Evolutionary conservation across 2,888 invertebrate genomes (phyloP).

Genomic region (Amphipoea lucens): DNA sequence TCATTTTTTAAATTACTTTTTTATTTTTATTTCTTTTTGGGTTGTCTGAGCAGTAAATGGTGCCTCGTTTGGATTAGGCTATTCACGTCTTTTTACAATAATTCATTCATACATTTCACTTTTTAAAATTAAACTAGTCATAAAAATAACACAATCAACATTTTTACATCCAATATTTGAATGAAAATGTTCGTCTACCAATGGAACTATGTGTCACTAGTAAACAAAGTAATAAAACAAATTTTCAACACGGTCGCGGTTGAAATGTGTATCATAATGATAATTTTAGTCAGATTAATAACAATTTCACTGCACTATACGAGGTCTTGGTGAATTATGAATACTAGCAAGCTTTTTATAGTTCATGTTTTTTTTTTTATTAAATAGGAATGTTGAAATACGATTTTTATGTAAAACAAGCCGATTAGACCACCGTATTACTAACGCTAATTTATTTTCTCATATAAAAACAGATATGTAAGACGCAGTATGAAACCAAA

Average conservation of each 20-base stretch:
- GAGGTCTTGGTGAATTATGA: constrained; percentile 25
- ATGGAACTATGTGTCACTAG: constrained; percentile 49
- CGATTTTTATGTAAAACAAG: not conserved
- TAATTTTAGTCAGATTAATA: constrained; percentile 61
- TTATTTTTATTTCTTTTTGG: constrained; percentile 7
- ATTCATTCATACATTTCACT: not conserved
- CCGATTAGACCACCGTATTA: not conserved
- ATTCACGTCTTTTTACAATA: not conserved
- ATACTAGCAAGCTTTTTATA: constrained; percentile 3
- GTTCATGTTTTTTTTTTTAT: not conserved
- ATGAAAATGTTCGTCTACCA: constrained; percentile 19
- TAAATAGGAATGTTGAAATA: not conserved
- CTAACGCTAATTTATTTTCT: too few species aligned
- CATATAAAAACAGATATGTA: too few species aligned
- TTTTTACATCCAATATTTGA: not conserved
- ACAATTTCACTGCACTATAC: constrained; percentile 22
- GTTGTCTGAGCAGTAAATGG: not conserved
- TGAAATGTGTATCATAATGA: constrained; percentile 41
- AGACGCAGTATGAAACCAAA: too few species aligned
- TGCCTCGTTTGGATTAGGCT: too few species aligned
- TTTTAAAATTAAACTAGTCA: not conserved
- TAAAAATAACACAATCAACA: not conserved
- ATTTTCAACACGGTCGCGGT: constrained; percentile 39
- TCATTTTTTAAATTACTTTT: too few species aligned
- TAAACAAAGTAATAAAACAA: constrained; percentile 57